Conservation (phyloP, 2,797 vertebrate genomes). For the Melanotaenia nigrans region DNA sequence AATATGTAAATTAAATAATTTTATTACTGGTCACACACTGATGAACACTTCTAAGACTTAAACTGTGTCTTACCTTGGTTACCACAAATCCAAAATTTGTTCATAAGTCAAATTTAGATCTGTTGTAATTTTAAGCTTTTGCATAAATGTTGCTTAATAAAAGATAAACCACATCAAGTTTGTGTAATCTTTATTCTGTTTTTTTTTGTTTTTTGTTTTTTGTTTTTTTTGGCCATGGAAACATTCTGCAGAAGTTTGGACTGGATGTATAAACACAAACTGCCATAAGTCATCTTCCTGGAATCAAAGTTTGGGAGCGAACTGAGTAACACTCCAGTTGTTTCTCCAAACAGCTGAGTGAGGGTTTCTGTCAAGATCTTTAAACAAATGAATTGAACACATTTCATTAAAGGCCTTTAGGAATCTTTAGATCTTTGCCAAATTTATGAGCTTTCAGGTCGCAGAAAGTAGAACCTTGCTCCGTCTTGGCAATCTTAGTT, state of each 20-base stretch:
- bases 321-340: slow-evolving; percentile 19
- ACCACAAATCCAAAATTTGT: slow-evolving; percentile 1
- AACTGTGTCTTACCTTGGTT: neutral
- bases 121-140: slow-evolving; percentile 37
- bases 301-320: slow-evolving; percentile 23
- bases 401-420: neutral
- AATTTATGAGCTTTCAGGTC: neutral
- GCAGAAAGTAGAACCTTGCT: slow-evolving; percentile 16
- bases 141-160: slow-evolving; percentile 62
- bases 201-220: neutral
- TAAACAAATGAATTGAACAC: too few relatives aligned
- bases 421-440: neutral
- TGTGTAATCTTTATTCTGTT: slow-evolving; percentile 67
- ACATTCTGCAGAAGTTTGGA: slow-evolving; percentile 67
- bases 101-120: neutral
- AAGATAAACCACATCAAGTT: slow-evolving; percentile 51
- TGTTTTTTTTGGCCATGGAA: slow-evolving; percentile 39
- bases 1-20: slow-evolving; percentile 3
- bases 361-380: neutral
- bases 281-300: slow-evolving; percentile 33
- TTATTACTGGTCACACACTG: neutral
- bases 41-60: slow-evolving; percentile 11
- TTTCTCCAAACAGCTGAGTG: slow-evolving; percentile 24
- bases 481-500: slow-evolving; percentile 48
- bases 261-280: slow-evolving; percentile 55